Conservation (phyloP, 2,888 invertebrate species). For the Shargacucullia verbasci region DNA sequence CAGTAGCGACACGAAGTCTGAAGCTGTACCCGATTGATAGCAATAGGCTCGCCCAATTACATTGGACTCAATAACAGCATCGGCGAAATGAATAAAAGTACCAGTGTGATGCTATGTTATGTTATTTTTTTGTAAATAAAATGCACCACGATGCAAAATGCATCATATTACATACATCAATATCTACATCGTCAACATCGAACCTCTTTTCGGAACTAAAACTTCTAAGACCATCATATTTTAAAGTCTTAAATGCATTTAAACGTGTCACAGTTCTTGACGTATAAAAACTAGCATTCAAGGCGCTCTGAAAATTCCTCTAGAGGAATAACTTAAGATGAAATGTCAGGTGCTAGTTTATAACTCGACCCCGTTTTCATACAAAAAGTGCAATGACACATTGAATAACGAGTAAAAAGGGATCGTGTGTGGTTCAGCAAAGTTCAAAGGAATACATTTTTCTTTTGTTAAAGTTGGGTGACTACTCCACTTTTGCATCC, state of each 20-base stretch:
- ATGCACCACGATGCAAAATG: too few species aligned
- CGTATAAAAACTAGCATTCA: slow-evolving; percentile 42
- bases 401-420: slow-evolving; percentile 29
- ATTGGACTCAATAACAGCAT: too few species aligned
- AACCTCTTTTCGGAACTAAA: too few species aligned
- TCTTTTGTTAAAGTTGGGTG: not conserved
- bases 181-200: too few species aligned
- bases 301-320: slow-evolving; percentile 32
- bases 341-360: slow-evolving; percentile 31
- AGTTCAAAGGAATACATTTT: slow-evolving; percentile 12
- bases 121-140: too few species aligned
- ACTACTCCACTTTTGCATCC: not conserved
- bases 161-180: too few species aligned
- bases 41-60: too few species aligned
- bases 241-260: slow-evolving; percentile 33
- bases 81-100: too few species aligned
- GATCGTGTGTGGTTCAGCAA: slow-evolving; percentile 21
- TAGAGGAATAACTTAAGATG: slow-evolving; percentile 31
- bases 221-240: slow-evolving; percentile 14
- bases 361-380: slow-evolving; percentile 34
- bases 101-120: too few species aligned
- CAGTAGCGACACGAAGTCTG: too few species aligned
- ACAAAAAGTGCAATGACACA: slow-evolving; percentile 38
- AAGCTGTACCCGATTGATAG: too few species aligned
- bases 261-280: slow-evolving; percentile 19